A percentile compares a stretch with the other conserved stretches of the same genome.
Conservation (phyloP, 2,113 vertebrate species). For the Corvus moneduloides region DNA sequence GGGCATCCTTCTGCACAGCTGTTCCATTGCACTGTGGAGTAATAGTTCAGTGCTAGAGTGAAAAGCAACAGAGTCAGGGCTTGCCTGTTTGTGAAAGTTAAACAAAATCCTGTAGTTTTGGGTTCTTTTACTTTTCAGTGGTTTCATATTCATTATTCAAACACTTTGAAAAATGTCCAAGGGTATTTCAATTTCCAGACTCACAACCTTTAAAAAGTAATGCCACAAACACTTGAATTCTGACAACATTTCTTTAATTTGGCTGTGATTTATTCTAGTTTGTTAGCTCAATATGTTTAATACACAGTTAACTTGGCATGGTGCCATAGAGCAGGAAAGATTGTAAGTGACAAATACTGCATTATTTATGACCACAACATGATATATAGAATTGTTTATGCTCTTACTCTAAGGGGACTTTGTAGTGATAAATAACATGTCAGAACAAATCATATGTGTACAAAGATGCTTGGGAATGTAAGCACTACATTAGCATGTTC, state of each 20-base stretch:
- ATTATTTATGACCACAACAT: neutral
- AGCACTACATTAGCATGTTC: neutral
- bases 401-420: neutral
- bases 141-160: neutral
- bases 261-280: neutral
- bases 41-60: neutral
- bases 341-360: neutral
- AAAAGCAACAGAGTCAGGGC: neutral
- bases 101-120: neutral
- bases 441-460: neutral
- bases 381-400: neutral
- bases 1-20: neutral
- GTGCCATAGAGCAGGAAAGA: neutral
- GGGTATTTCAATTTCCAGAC: neutral
- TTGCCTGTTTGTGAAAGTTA: neutral
- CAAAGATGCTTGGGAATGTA: neutral
- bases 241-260: neutral
- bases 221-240: neutral
- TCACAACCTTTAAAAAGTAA: neutral
- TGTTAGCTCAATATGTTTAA: neutral
- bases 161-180: neutral
- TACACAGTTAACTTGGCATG: neutral
- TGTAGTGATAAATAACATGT: neutral
- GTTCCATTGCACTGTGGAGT: neutral
- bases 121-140: neutral